phyloP scores from a whole-genome alignment of 2,113 vertebrate species.

The Tor tambroides region DNA sequence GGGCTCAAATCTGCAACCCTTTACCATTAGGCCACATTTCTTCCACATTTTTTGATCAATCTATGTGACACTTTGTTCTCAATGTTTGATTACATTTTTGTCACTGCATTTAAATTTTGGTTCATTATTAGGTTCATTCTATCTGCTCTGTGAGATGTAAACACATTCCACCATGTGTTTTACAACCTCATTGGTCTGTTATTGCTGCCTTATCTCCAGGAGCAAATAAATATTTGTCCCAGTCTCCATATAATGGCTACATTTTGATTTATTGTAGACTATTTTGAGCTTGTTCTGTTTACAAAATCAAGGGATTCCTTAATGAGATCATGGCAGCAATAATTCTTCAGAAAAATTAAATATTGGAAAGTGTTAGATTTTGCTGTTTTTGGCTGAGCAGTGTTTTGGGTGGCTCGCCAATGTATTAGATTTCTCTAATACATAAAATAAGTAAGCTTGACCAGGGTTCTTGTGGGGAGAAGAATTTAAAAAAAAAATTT shows the following conservation, averaged over 20 bases:
- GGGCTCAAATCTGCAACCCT: no score
- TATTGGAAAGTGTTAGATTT: background rate
- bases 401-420: no score
- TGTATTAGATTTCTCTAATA: no score
- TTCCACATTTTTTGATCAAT: background rate
- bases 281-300: constrained; percentile 4
- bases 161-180: constrained; percentile 23
- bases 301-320: constrained; percentile 12
- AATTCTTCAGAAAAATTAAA: background rate
- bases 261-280: background rate
- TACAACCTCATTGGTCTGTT: constrained; percentile 18
- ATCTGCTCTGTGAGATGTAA: background rate
- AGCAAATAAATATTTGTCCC: constrained; percentile 4
- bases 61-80: background rate
- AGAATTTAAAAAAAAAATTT: no score
- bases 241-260: background rate
- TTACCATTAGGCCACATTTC: background rate
- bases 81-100: background rate
- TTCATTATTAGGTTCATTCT: background rate
- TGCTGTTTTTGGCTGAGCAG: no score
- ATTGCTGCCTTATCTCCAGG: background rate
- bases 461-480: no score
- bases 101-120: background rate
- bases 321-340: background rate
- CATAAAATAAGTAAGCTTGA: no score